A percentile compares a stretch with the other conserved stretches of the same genome.
Conservation (phyloP, 1,140 invertebrate species). For the Copidosoma floridanum region DNA sequence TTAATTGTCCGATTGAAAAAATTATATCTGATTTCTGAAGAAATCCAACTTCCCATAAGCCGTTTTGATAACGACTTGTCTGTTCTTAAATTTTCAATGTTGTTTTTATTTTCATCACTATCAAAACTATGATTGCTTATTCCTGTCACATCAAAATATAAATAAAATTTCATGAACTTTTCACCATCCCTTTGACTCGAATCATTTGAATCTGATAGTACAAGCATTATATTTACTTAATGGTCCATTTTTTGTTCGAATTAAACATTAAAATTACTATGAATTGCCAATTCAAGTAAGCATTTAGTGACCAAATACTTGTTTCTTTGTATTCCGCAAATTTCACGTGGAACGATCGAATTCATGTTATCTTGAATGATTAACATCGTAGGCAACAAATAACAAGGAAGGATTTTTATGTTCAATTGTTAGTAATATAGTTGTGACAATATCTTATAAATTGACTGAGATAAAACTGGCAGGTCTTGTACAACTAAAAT, state of each 20-base stretch:
- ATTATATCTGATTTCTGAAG: neutral
- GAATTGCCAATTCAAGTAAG: neutral
- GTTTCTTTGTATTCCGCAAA: too few relatives aligned
- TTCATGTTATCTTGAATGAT: neutral
- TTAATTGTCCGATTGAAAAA: neutral
- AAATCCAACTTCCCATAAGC: neutral
- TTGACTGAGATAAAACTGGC: too few relatives aligned
- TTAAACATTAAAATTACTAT: neutral
- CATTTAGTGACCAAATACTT: neutral
- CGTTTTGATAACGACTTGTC: conserved; percentile 8
- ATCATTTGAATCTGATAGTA: neutral
- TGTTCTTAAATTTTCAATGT: conserved; percentile 5
- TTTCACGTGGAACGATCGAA: neutral
- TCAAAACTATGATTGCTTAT: neutral
- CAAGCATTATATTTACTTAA: neutral
- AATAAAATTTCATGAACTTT: conserved; percentile 15
- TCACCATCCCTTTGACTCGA: neutral
- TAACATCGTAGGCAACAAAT: too few relatives aligned
- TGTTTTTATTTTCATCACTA: neutral
- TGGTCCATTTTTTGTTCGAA: neutral
- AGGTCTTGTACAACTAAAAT: too few relatives aligned
- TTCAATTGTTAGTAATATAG: too few relatives aligned
- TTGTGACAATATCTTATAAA: too few relatives aligned
- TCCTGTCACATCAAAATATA: conserved; percentile 22
- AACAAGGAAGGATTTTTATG: too few relatives aligned